Evolutionary conservation across 2,113 vertebrate genomes (phyloP), one percentile per base, ranked within the genome.

Genomic region (Nerophis lumbriciformis): DNA sequence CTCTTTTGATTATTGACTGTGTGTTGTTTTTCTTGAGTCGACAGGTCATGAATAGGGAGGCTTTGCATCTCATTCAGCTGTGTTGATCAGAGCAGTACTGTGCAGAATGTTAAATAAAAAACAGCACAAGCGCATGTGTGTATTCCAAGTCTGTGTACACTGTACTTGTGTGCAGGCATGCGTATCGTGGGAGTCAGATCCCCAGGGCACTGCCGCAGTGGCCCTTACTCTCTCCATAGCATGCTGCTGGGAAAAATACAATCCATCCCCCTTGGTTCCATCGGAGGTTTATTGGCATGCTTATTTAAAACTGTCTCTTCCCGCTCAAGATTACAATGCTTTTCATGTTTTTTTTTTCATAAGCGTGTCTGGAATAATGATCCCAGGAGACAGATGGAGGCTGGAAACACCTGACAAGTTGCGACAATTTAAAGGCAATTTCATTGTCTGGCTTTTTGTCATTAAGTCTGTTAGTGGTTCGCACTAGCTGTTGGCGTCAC

Each of bases 401-500:
- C 78, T 76, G 68, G 73, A 69, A 78, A 73, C 61, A 15, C 39
- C 72, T 89, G 88, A 88, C 80, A 88, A 78, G 81, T 69, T 51
- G 73, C 82, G 79, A 87, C 90, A 88, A 86, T 90, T 88, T 88
- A 87, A 88, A 87, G 65, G 48, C 65, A 81, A 81, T 80, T 61
- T 80, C 75, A 70, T 83, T 47, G 70, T 48, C 49, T 42, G 47
- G 48, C 82, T 77, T 82, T 87, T 76, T 79, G 79, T 59, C 62
- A 66, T 81, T 52, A 38, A 70, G 58, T 65, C 66, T 70, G 69
- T 73, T 72, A 59, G 69, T 56, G 71, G 6, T 21, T 59, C 5
- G 59, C 59, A 16, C n/a, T 63, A 21, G 2, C 62, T 35, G 63
- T 78, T 75, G 79, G 64, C 54, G 16, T 63, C 65, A 60, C 61